Conservation (phyloP, 92 coral and sea anemone genomes). For the Zoanthus solanderi region DNA sequence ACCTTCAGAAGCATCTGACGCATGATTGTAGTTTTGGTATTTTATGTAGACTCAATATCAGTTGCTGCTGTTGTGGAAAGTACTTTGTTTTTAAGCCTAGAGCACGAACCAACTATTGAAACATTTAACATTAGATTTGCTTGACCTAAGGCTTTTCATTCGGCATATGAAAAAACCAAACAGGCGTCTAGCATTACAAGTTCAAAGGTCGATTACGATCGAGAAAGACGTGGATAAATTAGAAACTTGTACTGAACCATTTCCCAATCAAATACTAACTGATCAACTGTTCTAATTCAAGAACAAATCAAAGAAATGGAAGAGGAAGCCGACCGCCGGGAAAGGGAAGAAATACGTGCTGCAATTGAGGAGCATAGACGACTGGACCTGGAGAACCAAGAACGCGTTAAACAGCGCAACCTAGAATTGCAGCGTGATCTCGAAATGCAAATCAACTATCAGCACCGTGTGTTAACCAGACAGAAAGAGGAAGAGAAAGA, state of each 20-base stretch:
- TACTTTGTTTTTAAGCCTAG: too few relatives aligned
- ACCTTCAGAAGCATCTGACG: too few relatives aligned
- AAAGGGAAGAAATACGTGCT: slow-evolving; percentile 77
- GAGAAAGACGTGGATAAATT: too few relatives aligned
- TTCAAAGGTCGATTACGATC: too few relatives aligned
- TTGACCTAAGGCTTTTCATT: too few relatives aligned
- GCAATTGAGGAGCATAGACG: slow-evolving; percentile 94
- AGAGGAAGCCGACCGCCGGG: slow-evolving; percentile 76
- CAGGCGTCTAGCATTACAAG: too few relatives aligned
- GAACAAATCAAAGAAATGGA: slow-evolving; percentile 79
- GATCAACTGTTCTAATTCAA: slow-evolving; percentile 20
- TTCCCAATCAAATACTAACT: neutral
- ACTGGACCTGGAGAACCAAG: slow-evolving; percentile 81
- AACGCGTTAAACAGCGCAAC: slow-evolving; percentile 83
- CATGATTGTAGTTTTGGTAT: too few relatives aligned
- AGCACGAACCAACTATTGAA: too few relatives aligned
- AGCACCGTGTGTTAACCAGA: slow-evolving; percentile 70
- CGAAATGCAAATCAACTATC: slow-evolving; percentile 95
- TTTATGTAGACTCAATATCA: too few relatives aligned
- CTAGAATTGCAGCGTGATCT: slow-evolving; percentile 81
- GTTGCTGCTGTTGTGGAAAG: too few relatives aligned
- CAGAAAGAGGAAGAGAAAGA: slow-evolving; percentile 86
- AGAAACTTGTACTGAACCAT: neutral
- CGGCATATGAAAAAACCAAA: too few relatives aligned
- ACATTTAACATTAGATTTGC: too few relatives aligned